Base-by-base conservation (phyloP, 2,888 invertebrate genomes). In the Octodonta nipae region DNA sequence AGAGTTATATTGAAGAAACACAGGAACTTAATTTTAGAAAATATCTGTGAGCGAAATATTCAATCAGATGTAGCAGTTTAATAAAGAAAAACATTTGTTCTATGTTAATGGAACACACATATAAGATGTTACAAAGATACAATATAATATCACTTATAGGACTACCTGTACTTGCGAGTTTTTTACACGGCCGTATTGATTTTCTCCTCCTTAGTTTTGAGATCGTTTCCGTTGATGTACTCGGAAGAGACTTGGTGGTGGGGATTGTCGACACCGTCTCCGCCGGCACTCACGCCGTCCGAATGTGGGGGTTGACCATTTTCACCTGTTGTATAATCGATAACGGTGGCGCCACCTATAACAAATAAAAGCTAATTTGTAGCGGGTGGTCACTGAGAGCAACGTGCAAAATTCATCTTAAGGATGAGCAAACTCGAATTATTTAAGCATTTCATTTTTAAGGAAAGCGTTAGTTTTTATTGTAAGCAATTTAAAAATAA, bases 141-240 rank as follows among this genome's bases (percentile, higher is more conserved):
- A 22, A 22, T n/a, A n/a, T 22, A 22, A 22, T 35, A 36, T 36
- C 34, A 36, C 32, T 22, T 10, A 22, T n/a, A 22, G n/a, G n/a
- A n/a, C n/a, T n/a, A n/a, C n/a, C n/a, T n/a, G n/a, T n/a, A n/a
- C n/a, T n/a, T n/a, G n/a, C 22, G n/a, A 22, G 22, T n/a, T 11
- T 26, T 33, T 67, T 70, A 71, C 46, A 72, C 72, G 30, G 69
- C 68, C 30, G 71, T 71, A 51, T 72, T 68, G 51, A 69, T 68
- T 54, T 71, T 70, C 52, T 67, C 65, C 50, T 70, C 68, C 46
- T 68, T 65, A n/a, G n/a, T n/a, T 59, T 70, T 70, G 50, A 67
- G 51, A 46, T 67, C 67, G 51, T 67, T 68, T 38, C 68, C 70
- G 52, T 70, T 70, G 50, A 71, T 66, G 60, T 70, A 71, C 50